phyloP scores from a whole-genome alignment of 2,113 vertebrate species.

The Catharus minimus region DNA sequence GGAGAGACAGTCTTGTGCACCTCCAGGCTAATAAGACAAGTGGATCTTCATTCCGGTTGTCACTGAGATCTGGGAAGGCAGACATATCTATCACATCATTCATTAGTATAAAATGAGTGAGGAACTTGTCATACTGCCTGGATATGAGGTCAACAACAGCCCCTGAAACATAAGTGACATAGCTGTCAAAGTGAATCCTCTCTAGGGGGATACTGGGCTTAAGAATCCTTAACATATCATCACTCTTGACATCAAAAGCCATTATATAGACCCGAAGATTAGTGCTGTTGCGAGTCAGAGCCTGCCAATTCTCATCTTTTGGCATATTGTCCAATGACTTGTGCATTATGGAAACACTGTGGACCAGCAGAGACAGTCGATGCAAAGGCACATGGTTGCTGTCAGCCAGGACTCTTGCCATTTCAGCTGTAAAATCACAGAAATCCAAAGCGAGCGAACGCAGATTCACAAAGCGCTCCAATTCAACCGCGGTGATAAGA shows the following conservation, averaged over 20 bases:
- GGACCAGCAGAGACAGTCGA: slow-evolving; percentile 94
- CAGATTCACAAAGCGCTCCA: slow-evolving; percentile 89
- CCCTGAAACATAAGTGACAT: slow-evolving; percentile 88
- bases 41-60: slow-evolving; percentile 95
- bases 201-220: slow-evolving; percentile 97
- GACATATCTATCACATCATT: slow-evolving; percentile 89
- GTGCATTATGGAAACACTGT: slow-evolving; percentile 88
- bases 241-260: slow-evolving; percentile 92
- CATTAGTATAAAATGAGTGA: slow-evolving; percentile 95
- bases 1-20: slow-evolving; percentile 90
- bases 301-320: slow-evolving; percentile 94
- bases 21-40: slow-evolving; percentile 96
- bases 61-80: slow-evolving; percentile 93
- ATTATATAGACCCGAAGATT: slow-evolving; percentile 96
- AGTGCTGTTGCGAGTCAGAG: slow-evolving; percentile 87
- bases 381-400: slow-evolving; percentile 89
- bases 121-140: slow-evolving; percentile 96
- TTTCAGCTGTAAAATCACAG: slow-evolving; percentile 93
- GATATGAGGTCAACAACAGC: slow-evolving; percentile 94
- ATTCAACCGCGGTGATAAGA: slow-evolving; percentile 86
- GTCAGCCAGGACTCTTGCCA: slow-evolving; percentile 90
- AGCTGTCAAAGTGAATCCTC: slow-evolving; percentile 97
- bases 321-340: slow-evolving; percentile 90
- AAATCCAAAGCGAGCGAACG: slow-evolving; percentile 94
- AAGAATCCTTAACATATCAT: slow-evolving; percentile 92